Conservation (phyloP, 2,797 vertebrate species). For the Tympanoctomys barrerae region DNA sequence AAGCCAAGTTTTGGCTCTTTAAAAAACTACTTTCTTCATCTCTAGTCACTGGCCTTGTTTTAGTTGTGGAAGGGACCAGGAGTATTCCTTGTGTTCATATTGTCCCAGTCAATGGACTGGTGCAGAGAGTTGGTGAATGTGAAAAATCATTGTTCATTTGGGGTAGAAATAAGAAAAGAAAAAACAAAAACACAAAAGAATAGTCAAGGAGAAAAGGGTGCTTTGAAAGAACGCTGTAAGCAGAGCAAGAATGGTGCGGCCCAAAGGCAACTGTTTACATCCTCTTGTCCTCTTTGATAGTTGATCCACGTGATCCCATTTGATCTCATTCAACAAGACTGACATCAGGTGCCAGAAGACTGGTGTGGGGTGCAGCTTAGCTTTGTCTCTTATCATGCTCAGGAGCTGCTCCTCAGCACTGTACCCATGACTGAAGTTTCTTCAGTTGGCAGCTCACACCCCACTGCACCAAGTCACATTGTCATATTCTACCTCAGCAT, state of each 20-base stretch:
- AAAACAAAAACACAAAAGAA: background rate
- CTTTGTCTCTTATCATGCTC: background rate
- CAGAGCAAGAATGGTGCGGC: background rate
- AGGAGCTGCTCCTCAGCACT: background rate
- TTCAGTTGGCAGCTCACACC: background rate
- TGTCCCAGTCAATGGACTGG: background rate
- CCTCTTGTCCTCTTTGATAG: background rate
- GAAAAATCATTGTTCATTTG: background rate
- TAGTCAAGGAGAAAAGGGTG: background rate
- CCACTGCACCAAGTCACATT: background rate
- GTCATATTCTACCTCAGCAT: background rate
- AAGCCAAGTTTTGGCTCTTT: background rate
- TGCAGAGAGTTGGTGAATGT: background rate
- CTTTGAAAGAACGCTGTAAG: background rate
- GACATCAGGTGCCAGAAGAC: background rate
- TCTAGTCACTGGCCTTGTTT: background rate
- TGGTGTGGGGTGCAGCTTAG: background rate
- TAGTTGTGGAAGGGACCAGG: rapidly evolving
- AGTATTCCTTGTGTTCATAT: background rate
- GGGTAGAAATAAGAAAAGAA: background rate
- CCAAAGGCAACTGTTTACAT: background rate
- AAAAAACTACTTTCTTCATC: background rate
- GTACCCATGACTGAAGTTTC: background rate
- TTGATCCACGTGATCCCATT: background rate
- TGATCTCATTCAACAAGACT: background rate